Conservation (phyloP, 2,797 vertebrate genomes). For the Trachurus trachurus region DNA sequence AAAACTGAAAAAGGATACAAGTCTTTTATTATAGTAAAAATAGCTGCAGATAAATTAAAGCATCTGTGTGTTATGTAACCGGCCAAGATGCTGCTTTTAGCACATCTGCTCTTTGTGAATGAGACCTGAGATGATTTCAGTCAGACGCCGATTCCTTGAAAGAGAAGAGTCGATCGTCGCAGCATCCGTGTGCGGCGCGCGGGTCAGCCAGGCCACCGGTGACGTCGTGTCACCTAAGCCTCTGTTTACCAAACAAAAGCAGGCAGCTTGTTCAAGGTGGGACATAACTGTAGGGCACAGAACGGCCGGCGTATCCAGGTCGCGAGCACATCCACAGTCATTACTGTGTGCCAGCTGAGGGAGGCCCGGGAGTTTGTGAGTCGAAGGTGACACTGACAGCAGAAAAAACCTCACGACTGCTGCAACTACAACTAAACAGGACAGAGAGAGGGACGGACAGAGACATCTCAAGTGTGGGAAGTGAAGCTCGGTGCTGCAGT, state of each 20-base stretch:
- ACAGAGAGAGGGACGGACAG: not conserved
- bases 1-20: conserved; percentile 4
- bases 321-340: conserved; percentile 28
- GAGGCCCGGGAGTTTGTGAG: conserved; percentile 5
- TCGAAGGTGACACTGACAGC: conserved; percentile 16
- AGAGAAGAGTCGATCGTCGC: not conserved
- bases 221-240: conserved; percentile 44
- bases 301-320: conserved; percentile 42
- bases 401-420: not conserved
- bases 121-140: conserved; percentile 32
- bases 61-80: conserved; percentile 1
- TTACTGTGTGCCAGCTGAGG: conserved; percentile 26
- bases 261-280: conserved; percentile 53
- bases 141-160: conserved; percentile 19
- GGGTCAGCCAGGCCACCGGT: conserved; percentile 16
- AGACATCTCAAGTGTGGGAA: not conserved
- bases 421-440: not conserved
- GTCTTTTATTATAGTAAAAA: conserved; percentile 25
- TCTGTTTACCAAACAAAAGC: conserved; percentile 59
- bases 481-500: not conserved
- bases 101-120: conserved; percentile 50
- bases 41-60: conserved; percentile 39
- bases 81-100: conserved; percentile 52
- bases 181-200: conserved; percentile 6
- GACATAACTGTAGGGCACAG: conserved; percentile 44